A percentile compares a stretch with the other conserved stretches of the same genome.
phyloP scores from a whole-genome alignment of 2,113 vertebrate species.

The Chaetops frenatus region DNA sequence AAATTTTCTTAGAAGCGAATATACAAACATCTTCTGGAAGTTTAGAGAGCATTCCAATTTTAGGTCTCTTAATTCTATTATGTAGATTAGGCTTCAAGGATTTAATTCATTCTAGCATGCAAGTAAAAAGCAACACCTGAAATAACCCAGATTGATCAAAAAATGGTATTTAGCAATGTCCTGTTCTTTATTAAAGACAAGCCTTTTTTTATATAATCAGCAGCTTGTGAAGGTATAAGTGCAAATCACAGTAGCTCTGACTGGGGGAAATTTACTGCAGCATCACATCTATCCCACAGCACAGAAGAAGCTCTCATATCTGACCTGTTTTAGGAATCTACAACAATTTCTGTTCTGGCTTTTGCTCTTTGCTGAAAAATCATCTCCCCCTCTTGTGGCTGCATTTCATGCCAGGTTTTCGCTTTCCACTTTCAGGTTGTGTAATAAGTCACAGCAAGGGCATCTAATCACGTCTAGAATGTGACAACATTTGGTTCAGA shows the following conservation, averaged over 20 bases:
- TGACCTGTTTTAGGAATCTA: accelerated
- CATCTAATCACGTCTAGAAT: slow-evolving; percentile 68
- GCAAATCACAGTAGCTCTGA: not conserved
- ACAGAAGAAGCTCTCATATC: not conserved
- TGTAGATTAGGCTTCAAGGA: not conserved
- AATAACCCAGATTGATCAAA: not conserved
- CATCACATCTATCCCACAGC: not conserved
- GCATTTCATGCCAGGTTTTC: slow-evolving; percentile 60
- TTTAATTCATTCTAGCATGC: not conserved
- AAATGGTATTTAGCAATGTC: not conserved
- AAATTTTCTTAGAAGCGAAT: not conserved
- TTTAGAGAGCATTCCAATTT: not conserved
- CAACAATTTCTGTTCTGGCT: not conserved
- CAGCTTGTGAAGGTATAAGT: not conserved
- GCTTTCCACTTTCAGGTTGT: slow-evolving; percentile 35
- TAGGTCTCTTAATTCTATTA: not conserved
- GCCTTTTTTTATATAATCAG: not conserved
- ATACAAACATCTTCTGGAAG: not conserved
- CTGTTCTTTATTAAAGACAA: not conserved
- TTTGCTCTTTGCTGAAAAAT: slow-evolving; percentile 10
- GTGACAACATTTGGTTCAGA: slow-evolving; percentile 73
- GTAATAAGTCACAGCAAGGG: slow-evolving; percentile 64
- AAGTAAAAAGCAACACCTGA: not conserved
- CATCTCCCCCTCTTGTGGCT: not conserved
- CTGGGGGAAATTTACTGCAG: not conserved